Base-by-base conservation (phyloP, 2,113 vertebrate genomes). In the Semicossyphus pulcher region DNA sequence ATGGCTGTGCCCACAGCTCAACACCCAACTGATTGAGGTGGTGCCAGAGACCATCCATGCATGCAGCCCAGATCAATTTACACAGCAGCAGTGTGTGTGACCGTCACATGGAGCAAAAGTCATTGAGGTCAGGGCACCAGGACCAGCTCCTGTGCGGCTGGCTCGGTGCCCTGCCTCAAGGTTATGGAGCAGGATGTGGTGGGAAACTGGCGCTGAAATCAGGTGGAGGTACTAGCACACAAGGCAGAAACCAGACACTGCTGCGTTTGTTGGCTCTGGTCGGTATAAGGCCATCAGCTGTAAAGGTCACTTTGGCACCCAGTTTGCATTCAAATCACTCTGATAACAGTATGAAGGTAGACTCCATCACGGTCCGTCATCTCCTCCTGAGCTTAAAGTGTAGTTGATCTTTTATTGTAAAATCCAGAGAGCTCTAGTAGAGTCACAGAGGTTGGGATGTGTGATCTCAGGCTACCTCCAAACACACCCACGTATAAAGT, bases 261-360 rank as follows among this genome's bases (percentile, higher is more conserved):
- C 63, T 72, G 72, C 66, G 47, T 58, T 73, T 60, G 52, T 64
- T 59, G 63, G 51, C 75, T 67, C 49, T 49, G 62, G 42, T 5
- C 3, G 2, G 25, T 47, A 12, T 9, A 20, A 72, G 60, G 70
- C 52, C 79, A 57, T 61, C 58, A 49, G 54, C 63, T 78, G 67
- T 41, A 88, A 86, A 83, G 81, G 87, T 89, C 85, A 88, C 76
- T 65, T 61, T 81, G 83, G 58, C 58, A 41, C 48, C 0, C 52
- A 2, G 71, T 80, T 72, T 75, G 80, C 53, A 80, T 85, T 75
- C 49, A 65, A 6, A 85, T 76, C 52, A 60, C 32, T 31, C 16
- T 26, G 62, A 64, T 18, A 51, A 44, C 62, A 41, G 11, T 39
- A 3, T 63, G 23, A 51, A 60, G 52, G 23, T 20, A 31, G 41